Conservation (phyloP, 2,888 invertebrate genomes). For the Meta bourneti region DNA sequence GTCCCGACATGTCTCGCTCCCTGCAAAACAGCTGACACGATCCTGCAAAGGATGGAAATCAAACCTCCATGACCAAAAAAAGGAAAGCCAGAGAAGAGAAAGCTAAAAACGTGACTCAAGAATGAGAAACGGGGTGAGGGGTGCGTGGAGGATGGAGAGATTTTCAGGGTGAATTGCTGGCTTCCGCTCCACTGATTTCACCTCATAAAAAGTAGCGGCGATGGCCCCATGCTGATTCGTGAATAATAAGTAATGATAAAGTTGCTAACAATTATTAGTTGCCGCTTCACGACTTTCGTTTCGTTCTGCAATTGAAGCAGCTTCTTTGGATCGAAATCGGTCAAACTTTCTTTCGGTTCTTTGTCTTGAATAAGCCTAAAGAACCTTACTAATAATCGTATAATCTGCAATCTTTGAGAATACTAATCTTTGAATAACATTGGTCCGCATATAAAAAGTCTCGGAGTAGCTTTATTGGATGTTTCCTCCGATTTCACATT, state of each 20-base stretch:
- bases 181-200: constrained; percentile 7
- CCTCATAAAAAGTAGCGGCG: neutral
- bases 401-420: no score
- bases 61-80: constrained; percentile 4
- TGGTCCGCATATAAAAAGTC: no score
- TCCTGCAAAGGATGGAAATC: neutral
- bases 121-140: neutral
- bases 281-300: neutral
- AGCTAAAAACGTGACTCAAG: constrained; percentile 14
- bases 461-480: no score
- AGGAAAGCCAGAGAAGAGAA: neutral
- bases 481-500: no score
- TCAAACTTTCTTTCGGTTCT: no score
- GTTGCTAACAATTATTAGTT: neutral
- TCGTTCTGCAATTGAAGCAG: no score
- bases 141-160: neutral
- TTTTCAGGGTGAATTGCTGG: constrained; percentile 1
- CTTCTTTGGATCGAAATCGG: no score
- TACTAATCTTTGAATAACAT: no score
- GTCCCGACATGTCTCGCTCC: neutral
- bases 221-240: neutral
- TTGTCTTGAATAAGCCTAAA: no score
- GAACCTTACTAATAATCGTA: no score
- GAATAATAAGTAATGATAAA: neutral
- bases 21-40: neutral